These are phyloP conservation scores for Marasmarcha lunaedactyla DNA, from an alignment of 2,888 invertebrate species.

Conservation along the genomic window DNA sequence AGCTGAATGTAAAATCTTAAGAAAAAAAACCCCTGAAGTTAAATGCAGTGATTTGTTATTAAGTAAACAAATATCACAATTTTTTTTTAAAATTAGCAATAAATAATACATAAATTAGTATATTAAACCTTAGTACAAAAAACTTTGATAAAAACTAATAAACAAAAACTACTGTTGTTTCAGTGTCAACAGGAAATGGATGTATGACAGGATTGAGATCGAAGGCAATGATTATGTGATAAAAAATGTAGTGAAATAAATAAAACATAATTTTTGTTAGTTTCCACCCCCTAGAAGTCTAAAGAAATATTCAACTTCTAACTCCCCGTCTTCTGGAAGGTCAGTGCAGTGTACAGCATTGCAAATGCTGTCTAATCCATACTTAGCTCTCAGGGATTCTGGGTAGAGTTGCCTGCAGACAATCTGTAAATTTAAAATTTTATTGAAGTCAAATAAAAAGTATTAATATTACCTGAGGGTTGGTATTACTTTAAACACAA, in stretches of 20 bases:
- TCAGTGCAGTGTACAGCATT: conserved; percentile 96
- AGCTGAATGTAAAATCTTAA: no score
- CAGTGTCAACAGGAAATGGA: conserved; percentile 81
- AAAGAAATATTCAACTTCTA: conserved; percentile 85
- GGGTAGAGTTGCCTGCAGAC: conserved; percentile 78
- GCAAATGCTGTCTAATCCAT: conserved; percentile 81
- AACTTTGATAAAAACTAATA: no score
- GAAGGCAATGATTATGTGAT: conserved; percentile 80
- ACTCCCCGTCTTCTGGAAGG: conserved; percentile 84
- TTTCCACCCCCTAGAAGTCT: conserved; percentile 66
- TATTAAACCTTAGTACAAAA: no score
- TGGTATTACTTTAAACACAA: no score
- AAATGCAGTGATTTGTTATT: background rate
- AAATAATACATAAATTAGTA: no score
- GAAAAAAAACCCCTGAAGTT: background rate
- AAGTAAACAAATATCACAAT: background rate
- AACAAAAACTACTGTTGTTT: conserved; percentile 23
- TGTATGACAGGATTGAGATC: conserved; percentile 81
- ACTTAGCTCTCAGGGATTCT: conserved; percentile 83
- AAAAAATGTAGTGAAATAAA: conserved; percentile 66
- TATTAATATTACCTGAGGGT: no score
- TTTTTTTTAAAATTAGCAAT: no score
- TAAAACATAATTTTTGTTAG: conserved; percentile 18
- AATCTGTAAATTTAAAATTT: conserved; percentile 25
- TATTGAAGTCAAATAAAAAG: no score